Evolutionary conservation across 2,113 vertebrate species (phyloP).

Genomic region (Kryptolebias marmoratus): DNA sequence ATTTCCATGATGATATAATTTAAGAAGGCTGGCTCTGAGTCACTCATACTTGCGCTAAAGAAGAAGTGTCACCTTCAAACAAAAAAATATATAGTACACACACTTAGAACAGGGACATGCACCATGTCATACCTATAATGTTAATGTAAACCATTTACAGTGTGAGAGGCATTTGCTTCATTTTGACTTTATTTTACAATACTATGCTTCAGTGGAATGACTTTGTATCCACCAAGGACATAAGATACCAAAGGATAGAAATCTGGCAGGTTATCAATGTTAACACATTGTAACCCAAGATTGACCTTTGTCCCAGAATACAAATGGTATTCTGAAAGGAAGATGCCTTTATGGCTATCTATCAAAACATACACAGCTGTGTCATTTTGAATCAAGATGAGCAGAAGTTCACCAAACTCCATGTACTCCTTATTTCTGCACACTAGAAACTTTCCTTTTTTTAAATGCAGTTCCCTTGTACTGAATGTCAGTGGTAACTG

Average conservation of each 20-base stretch:
- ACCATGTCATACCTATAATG: too few relatives aligned
- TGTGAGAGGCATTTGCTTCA: too few relatives aligned
- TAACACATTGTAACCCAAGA: too few relatives aligned
- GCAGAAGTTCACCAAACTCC: constrained; percentile 24
- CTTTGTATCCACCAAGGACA: too few relatives aligned
- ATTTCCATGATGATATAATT: not conserved
- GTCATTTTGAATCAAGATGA: constrained; percentile 12
- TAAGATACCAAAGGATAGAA: too few relatives aligned
- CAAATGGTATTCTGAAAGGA: not conserved
- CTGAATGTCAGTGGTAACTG: constrained; percentile 35
- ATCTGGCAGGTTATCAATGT: too few relatives aligned
- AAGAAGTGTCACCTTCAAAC: not conserved
- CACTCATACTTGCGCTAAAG: not conserved
- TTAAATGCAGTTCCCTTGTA: constrained; percentile 3
- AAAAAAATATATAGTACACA: too few relatives aligned
- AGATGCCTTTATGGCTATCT: not conserved
- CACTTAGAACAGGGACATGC: too few relatives aligned
- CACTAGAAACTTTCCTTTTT: constrained; percentile 13
- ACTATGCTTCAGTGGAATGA: too few relatives aligned
- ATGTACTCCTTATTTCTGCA: constrained; percentile 1
- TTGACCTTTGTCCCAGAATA: not conserved
- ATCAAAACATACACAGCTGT: constrained; percentile 11
- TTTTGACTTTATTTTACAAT: too few relatives aligned
- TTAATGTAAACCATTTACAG: too few relatives aligned
- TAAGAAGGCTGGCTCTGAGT: not conserved